Evolutionary conservation across 2,888 invertebrate species (phyloP).

Genomic region (Pachliopta kotzebuea): DNA sequence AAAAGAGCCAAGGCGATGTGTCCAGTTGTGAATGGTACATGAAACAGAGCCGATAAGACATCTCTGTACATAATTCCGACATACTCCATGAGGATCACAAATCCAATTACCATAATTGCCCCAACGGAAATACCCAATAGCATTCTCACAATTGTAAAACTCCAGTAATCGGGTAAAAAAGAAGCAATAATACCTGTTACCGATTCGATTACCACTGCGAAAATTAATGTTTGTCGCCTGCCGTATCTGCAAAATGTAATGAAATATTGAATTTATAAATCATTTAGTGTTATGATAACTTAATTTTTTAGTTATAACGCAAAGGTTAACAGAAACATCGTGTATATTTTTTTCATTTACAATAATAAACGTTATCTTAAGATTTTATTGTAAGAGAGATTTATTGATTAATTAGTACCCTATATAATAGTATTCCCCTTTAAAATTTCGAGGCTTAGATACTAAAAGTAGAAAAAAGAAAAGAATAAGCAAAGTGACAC

Average conservation of each 20-base stretch:
- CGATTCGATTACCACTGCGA: constrained; percentile 85
- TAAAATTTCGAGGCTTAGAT: background rate
- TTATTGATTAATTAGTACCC: background rate
- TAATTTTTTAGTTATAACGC: no score
- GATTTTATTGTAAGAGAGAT: background rate
- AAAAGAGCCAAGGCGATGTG: constrained; percentile 82
- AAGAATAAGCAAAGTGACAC: no score
- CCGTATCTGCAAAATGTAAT: constrained; percentile 81
- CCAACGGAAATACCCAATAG: constrained; percentile 87
- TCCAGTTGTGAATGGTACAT: constrained; percentile 84
- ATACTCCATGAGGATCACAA: constrained; percentile 82
- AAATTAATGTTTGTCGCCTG: constrained; percentile 84
- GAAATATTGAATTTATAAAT: background rate
- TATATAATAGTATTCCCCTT: background rate
- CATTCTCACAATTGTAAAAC: constrained; percentile 84
- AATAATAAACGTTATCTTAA: background rate
- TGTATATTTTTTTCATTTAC: background rate
- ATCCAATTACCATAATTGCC: constrained; percentile 84
- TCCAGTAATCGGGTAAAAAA: constrained; percentile 82
- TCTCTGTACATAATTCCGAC: constrained; percentile 77
- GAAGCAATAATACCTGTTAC: constrained; percentile 84
- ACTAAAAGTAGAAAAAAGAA: background rate
- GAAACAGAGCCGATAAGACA: constrained; percentile 81
- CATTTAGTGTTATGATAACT: no score
- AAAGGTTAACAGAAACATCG: background rate